Base-by-base conservation (phyloP, 2,113 vertebrate species). In the Cryptotis parvus region DNA sequence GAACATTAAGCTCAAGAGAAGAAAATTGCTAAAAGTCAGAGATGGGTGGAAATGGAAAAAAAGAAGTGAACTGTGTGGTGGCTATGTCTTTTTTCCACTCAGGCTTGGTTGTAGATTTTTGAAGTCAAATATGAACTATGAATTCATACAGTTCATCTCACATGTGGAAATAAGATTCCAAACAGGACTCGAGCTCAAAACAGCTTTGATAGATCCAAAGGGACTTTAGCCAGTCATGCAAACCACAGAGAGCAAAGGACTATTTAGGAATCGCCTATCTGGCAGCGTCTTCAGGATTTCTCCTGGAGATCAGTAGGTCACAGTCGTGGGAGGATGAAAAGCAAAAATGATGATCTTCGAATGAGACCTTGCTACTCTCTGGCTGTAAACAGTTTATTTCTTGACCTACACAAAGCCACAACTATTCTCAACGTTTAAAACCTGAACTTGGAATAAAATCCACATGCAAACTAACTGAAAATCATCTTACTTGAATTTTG, bases 401-500 rank as follows among this genome's bases (percentile, higher is more conserved):
- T 95, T 95, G 95, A 94, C 83, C 93, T 90, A 74, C 73, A 90
- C 74, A 82, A 77, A 1, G 84, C 1, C 24, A 66, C 6, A 81
- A 73, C 88, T 73, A 73, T 35, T 92, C 86, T 92, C 88, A 78
- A 96, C 69, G 78, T 78, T 91, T 88, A 94, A 95, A 89, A 85
- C 96, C 85, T 0, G 1, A 95, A 74, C 61, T 49, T 45, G 29
- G 69, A 35, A 49, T 58, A 73, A 27, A 72, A 29, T 95, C 94
- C 90, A 91, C 87, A 93, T 41, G 20, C 73, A 97, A 92, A 96
- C 83, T 63, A 68, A 45, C 82, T 94, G 96, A 96, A 96, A 95
- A 94, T 92, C 93, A 88, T 91, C 84, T 85, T 85, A 95, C 97
- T 96, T 69, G 87, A 96, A 97, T 97, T 96, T 96, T 91, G 82